phyloP scores from a whole-genome alignment of 2,888 invertebrate genomes.

The Erebia palarica region DNA sequence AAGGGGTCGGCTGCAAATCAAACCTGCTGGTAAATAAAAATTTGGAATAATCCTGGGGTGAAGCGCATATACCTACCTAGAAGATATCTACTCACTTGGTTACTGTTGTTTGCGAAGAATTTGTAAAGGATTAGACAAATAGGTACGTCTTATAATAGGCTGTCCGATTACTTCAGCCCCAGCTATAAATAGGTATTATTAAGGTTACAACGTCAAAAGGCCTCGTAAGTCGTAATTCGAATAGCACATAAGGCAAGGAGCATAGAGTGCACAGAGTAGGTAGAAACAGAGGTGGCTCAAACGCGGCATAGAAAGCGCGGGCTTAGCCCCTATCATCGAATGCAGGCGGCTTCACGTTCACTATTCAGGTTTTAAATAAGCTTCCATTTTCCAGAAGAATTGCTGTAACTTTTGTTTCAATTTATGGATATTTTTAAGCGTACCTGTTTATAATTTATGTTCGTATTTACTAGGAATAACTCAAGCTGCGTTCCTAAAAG shows the following conservation, averaged over 20 bases:
- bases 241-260: constrained; percentile 37
- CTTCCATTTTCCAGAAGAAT: constrained; percentile 37
- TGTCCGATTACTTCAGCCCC: neutral
- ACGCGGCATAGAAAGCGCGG: constrained; percentile 42
- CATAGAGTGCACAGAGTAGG: constrained; percentile 45
- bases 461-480: neutral
- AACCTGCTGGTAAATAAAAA: too few relatives aligned
- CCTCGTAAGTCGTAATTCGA: constrained; percentile 18
- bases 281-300: constrained; percentile 46
- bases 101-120: too few relatives aligned
- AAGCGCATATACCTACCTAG: too few relatives aligned
- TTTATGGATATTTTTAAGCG: constrained; percentile 15
- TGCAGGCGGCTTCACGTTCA: constrained; percentile 46
- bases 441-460: neutral
- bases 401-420: constrained; percentile 29
- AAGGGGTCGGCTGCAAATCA: too few relatives aligned
- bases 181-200: neutral
- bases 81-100: too few relatives aligned
- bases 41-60: too few relatives aligned
- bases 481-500: too few relatives aligned
- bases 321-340: constrained; percentile 58
- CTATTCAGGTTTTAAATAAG: constrained; percentile 38
- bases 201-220: constrained; percentile 2
- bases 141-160: neutral
- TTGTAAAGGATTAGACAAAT: neutral